Conservation (phyloP, 64 coral and sea anemone genomes). For the Pocillopora verrucosa region DNA sequence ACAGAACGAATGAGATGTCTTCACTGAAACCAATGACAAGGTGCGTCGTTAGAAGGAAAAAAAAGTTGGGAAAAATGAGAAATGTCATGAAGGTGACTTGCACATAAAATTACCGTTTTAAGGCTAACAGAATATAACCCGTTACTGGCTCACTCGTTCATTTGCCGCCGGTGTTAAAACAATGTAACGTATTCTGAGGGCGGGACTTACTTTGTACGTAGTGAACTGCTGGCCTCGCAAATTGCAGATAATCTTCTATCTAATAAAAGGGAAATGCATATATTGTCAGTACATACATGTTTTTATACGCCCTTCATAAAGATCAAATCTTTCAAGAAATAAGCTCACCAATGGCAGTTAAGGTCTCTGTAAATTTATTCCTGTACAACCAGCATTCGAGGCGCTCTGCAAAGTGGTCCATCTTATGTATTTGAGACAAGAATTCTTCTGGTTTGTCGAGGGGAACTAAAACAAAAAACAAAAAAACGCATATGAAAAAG, state of each 20-base stretch:
- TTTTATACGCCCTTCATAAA: neutral
- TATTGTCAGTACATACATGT: neutral
- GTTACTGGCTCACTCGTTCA: too few species aligned
- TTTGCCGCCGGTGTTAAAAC: too few species aligned
- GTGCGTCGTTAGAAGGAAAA: neutral
- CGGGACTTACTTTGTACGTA: conserved; percentile 75
- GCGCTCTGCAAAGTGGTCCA: conserved; percentile 92
- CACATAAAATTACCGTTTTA: neutral
- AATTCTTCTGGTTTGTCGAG: conserved; percentile 99
- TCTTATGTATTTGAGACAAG: conserved; percentile 79
- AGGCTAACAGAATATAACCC: neutral
- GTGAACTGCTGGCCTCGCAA: conserved; percentile 61
- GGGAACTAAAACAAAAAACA: conserved; percentile 39
- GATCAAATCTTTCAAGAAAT: neutral
- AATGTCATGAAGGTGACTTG: neutral
- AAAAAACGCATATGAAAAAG: neutral
- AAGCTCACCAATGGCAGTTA: conserved; percentile 74
- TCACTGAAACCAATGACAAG: conserved; percentile 50
- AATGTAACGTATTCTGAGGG: neutral
- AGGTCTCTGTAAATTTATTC: conserved; percentile 78
- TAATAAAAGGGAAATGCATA: neutral
- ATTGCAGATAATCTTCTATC: conserved; percentile 80
- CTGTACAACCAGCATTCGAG: conserved; percentile 93
- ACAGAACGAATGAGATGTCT: conserved; percentile 74
- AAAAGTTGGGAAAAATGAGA: neutral